Base-by-base conservation (phyloP, 2,113 vertebrate species). In the Chloropsis cyanopogon region DNA sequence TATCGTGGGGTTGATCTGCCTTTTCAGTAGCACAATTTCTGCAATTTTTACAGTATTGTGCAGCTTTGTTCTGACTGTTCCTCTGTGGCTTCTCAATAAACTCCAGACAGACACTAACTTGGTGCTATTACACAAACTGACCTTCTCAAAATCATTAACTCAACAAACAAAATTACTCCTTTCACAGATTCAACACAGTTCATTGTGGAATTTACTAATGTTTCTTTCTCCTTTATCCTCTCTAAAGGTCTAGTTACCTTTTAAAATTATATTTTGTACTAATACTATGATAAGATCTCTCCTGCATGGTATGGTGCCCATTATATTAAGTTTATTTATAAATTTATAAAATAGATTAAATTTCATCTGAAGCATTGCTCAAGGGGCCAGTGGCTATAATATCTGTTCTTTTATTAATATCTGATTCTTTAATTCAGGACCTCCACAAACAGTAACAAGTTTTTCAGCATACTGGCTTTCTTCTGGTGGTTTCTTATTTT, bases 101-200 rank as follows among this genome's bases (percentile, higher is more conserved):
- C 54, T 71, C 26, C 56, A 87, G 42, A 14, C 53, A 19, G 28
- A 79, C 20, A 39, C 19, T 81, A 59, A 71, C 31, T 86, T 33
- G 20, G 31, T 73, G 31, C 44, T 63, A 3, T 92, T 70, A 56
- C 20, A 70, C 44, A 68, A 77, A 37, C 64, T 81, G 64, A 85
- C 53, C 57, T 37, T 37, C 37, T 89, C 57, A 93, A 92, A 94
- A 93, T 83, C 68, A 83, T 79, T 88, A 95, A 37, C 50, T 90
- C 50, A 68, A 18, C 75, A 77, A 93, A 88, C 47, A 95, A 92
- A 86, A 93, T 72, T 60, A 41, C 22, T 79, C 65, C 13, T 57
- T 88, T n/a, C 59, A 81, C 33, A 69, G 29, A 81, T 86, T 37
- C 64, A 92, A 2, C 22, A 41, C 42, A 54, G 13, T 53, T 75